A percentile compares a stretch with the other conserved stretches of the same genome.
Evolutionary conservation across 2,888 invertebrate genomes (phyloP).

Genomic region (Erannis defoliaria): DNA sequence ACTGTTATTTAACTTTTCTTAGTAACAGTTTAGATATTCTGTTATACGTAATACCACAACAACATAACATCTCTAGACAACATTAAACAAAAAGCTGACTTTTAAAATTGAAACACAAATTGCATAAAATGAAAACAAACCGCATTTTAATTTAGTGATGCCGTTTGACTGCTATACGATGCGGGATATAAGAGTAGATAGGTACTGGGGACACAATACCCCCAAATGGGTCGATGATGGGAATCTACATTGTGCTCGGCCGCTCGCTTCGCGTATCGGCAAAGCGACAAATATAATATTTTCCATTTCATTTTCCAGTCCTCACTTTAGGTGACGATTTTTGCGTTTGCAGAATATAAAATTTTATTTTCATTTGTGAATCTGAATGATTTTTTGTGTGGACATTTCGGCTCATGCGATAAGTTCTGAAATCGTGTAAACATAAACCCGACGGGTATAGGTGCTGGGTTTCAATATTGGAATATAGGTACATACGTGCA

Average conservation of each 20-base stretch:
- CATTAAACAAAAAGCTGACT: background rate
- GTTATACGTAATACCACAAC: no score
- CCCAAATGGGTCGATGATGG: slow-evolving; percentile 53
- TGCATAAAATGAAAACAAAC: slow-evolving; percentile 39
- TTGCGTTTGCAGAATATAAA: slow-evolving; percentile 34
- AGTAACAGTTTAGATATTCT: no score
- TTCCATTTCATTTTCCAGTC: slow-evolving; percentile 54
- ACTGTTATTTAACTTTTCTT: no score
- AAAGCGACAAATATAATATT: slow-evolving; percentile 52
- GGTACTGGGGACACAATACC: slow-evolving; percentile 24
- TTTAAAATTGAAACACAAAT: slow-evolving; percentile 32
- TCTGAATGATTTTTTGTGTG: slow-evolving; percentile 29
- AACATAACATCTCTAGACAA: no score
- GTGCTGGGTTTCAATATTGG: slow-evolving; percentile 30
- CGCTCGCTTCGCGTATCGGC: slow-evolving; percentile 53
- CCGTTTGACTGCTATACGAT: slow-evolving; percentile 28
- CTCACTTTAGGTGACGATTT: slow-evolving; percentile 42
- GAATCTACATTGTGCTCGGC: slow-evolving; percentile 58
- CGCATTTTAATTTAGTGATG: slow-evolving; percentile 40
- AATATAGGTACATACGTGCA: slow-evolving; percentile 53
- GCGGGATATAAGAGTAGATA: slow-evolving; percentile 20
- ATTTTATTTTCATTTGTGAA: slow-evolving; percentile 38
- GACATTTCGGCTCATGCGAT: slow-evolving; percentile 34
- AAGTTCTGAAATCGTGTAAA: slow-evolving; percentile 23
- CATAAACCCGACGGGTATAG: background rate